These are phyloP conservation scores for Scomber scombrus DNA, from an alignment of 2,113 vertebrate genomes.

Conservation along the genomic window DNA sequence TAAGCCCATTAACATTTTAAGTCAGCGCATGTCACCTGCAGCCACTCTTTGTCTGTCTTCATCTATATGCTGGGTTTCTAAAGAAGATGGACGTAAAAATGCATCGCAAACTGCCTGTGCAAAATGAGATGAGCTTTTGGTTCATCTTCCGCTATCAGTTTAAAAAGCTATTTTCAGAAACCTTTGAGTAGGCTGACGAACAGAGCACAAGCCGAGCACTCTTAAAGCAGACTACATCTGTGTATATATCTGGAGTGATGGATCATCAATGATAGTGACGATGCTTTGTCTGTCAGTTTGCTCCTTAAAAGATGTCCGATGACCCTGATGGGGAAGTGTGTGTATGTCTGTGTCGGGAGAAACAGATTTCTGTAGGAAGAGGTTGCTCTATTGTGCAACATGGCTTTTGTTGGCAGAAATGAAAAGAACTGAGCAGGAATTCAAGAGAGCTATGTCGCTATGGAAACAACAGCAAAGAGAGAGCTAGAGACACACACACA, in stretches of 20 bases:
- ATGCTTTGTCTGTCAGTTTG: constrained; percentile 8
- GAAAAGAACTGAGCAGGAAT: constrained; percentile 83
- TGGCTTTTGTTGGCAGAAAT: constrained; percentile 84
- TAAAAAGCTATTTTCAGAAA: constrained; percentile 60
- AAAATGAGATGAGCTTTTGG: constrained; percentile 9
- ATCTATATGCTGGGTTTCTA: neutral
- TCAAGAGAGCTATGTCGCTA: constrained; percentile 85
- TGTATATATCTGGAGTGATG: constrained; percentile 19
- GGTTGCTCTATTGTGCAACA: constrained; percentile 82
- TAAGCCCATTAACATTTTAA: constrained; percentile 72
- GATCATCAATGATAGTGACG: constrained; percentile 14
- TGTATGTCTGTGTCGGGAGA: constrained; percentile 15
- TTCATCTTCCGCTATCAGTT: neutral
- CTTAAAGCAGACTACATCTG: constrained; percentile 47
- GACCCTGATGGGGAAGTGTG: constrained; percentile 34
- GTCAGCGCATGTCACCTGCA: constrained; percentile 65
- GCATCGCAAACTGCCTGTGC: neutral
- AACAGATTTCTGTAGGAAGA: constrained; percentile 80
- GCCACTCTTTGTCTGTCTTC: constrained; percentile 24
- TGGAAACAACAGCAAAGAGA: constrained; percentile 85
- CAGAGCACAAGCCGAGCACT: constrained; percentile 53
- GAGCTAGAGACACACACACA: constrained; percentile 46
- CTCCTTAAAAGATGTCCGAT: constrained; percentile 16
- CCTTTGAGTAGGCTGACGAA: constrained; percentile 55
- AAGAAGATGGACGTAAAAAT: neutral